Evolutionary conservation across 2,797 vertebrate genomes (phyloP), one percentile per base, ranked within the genome.

Genomic region (Melanotaenia maccullochi): DNA sequence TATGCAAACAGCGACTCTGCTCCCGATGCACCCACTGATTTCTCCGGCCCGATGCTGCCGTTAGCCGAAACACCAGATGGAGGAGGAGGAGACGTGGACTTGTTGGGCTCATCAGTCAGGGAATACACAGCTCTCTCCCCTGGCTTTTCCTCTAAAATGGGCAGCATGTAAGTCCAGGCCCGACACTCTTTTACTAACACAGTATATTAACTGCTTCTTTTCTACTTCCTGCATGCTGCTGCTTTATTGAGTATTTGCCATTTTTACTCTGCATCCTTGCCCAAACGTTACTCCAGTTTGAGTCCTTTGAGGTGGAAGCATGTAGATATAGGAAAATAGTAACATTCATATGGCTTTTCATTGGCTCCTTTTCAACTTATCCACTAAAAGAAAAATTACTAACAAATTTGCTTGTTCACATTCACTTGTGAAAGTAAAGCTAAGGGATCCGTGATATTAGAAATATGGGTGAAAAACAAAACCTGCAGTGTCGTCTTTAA

Each of bases 141-240:
- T 71, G 95, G 96, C 93, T 96, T 97, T 84, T 95, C 97, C 94
- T 95, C 97, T 95, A 98, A 97, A 94, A 95, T 94, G 94, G 96
- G 96, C 94, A 95, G 96, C 96, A 97, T 99, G 98, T 99, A 97
- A 98, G 98, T 99, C 90, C 93, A 89, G 72, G 70, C 92, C 91
- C 66, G 40, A 67, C 80, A 14, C 70, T 66, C 68, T 64, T 51
- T 49, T 4, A 33, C 87, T 89, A 86, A 87, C 85, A 65, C 42
- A 25, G 49, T 80, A 84, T 22, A 9, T 20, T 58, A 61, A 5
- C 66, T 47, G 35, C 55, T 56, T 51, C 38, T 65, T 61, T 76
- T 58, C 65, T 85, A 90, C 90, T 89, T 81, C 79, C 82, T 83
- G 75, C 65, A 84, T 71, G 60, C 70, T 44, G 66, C 73, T 49